These are phyloP conservation scores for Bungarus multicinctus DNA, from an alignment of 2,113 vertebrate species.

Conservation along the genomic window DNA sequence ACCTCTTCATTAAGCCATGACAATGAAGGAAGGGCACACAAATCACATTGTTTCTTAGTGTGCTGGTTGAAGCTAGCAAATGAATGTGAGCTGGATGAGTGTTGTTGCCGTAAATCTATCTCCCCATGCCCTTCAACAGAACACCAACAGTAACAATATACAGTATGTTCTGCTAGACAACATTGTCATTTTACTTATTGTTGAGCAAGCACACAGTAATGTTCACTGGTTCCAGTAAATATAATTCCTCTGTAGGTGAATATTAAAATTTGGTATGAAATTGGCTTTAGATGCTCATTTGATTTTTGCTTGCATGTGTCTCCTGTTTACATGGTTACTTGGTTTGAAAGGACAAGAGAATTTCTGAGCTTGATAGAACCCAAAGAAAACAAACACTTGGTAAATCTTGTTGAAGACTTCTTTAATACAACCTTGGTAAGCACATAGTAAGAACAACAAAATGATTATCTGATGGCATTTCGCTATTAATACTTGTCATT, in stretches of 20 bases:
- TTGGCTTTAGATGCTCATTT: neutral
- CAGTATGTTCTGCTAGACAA: neutral
- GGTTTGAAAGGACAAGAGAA: constrained; percentile 72
- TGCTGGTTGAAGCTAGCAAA: neutral
- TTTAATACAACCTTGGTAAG: constrained; percentile 78
- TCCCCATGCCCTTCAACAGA: neutral
- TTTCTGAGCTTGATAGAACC: constrained; percentile 55
- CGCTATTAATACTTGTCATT: neutral
- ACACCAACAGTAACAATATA: neutral
- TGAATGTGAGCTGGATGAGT: neutral
- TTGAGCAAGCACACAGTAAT: neutral
- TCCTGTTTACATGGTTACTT: constrained; percentile 72
- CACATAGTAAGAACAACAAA: fast-evolving
- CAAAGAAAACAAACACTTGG: constrained; percentile 34
- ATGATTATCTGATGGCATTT: neutral
- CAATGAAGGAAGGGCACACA: neutral
- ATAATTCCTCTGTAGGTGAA: neutral
- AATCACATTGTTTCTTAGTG: neutral
- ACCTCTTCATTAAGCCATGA: neutral
- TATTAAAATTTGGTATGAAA: neutral
- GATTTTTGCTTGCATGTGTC: constrained; percentile 2
- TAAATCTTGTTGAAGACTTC: constrained; percentile 68
- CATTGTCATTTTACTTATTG: neutral
- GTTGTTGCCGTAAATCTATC: neutral
- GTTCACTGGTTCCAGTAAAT: neutral